Evolutionary conservation across 2,888 invertebrate genomes (phyloP), one percentile per base, ranked within the genome.

Genomic region (Caenorhabditis wallacei): DNA sequence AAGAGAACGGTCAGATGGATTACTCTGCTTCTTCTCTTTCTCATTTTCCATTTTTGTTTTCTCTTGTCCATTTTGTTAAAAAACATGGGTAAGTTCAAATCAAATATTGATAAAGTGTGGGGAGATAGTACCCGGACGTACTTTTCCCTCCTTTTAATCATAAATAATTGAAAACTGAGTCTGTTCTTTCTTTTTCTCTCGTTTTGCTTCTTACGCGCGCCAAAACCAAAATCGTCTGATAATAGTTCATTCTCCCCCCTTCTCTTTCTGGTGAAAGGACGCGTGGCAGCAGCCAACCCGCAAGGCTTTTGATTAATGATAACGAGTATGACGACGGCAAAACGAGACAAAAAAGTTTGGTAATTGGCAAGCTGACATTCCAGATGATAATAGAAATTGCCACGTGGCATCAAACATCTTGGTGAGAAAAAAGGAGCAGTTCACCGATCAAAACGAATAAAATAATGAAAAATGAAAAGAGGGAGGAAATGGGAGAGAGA

Each of bases 91-190:
- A 76, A 76, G 76, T 69, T 76, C 76, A 66, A 76, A 76, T 76
- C 76, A 76, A 76, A 76, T 76, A 76, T 76, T 76, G 76, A 76
- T 76, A 76, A 76, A 76, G 53, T 30, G 18, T 13, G 30, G 2
- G 2, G 40, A 11, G 4, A 16, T 20, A 71, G 64, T 63, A 57
- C 69, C 61, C 69, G 69, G 78, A 63, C 63, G 78, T 59, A 64
- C 76, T 76, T 79, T 70, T 56, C 46, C 43, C 40, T 40, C 18
- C 18, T 43, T 61, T 63, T 70, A 54, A 68, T 68, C 75, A 75
- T 68, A 75, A 76, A 69, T 76, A 53, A 76, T 76, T 57, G 75
- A 53, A 13, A 53, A 57, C 51, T 30, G 56, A 63, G 64, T 75
- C 53, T 56, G 66, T 69, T 66, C 69, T 53, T 40, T 54, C 61